Percentiles rank a stretch among this genome's conserved stretches.
These are phyloP conservation scores for Heliornis fulica DNA, from an alignment of 2,113 vertebrate genomes.

Conservation along the genomic window DNA sequence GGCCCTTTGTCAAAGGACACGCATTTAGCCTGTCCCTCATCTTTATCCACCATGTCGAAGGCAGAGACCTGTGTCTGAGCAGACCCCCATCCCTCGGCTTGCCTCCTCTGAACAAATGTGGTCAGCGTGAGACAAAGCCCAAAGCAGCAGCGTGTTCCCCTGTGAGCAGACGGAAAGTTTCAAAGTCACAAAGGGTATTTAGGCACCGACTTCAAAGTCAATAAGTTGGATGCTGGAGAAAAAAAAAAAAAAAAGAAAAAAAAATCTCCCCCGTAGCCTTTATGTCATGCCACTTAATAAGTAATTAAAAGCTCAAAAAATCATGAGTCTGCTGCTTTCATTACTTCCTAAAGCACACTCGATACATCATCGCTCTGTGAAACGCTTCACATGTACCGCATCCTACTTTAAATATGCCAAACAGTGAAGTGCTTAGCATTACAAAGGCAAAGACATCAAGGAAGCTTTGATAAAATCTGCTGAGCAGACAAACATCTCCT, in stretches of 20 bases:
- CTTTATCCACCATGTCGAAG: constrained; percentile 53
- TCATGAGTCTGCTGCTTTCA: constrained; percentile 71
- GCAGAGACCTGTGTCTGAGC: constrained; percentile 35
- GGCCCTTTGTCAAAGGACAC: constrained; percentile 27
- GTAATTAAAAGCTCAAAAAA: constrained; percentile 71
- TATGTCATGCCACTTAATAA: constrained; percentile 69
- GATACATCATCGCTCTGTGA: constrained; percentile 65
- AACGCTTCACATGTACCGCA: constrained; percentile 59
- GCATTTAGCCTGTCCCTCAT: constrained; percentile 46
- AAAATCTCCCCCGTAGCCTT: constrained; percentile 64
- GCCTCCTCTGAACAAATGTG: constrained; percentile 49
- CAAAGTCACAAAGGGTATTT: constrained; percentile 68
- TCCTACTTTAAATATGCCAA: constrained; percentile 69
- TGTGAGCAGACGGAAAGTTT: constrained; percentile 53
- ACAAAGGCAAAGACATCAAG: constrained; percentile 70
- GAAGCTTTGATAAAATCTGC: constrained; percentile 73
- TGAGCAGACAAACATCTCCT: constrained; percentile 68
- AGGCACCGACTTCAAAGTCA: constrained; percentile 68
- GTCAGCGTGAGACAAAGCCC: constrained; percentile 58
- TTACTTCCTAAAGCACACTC: constrained; percentile 65
- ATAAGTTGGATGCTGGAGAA: constrained; percentile 59
- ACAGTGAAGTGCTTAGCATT: constrained; percentile 67
- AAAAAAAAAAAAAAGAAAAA: constrained; percentile 55
- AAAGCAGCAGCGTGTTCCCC: constrained; percentile 42
- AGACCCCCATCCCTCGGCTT: background rate